A percentile compares a stretch with the other conserved stretches of the same genome.
These are phyloP conservation scores for Thera britannica DNA, from an alignment of 2,888 invertebrate genomes.

Conservation along the genomic window DNA sequence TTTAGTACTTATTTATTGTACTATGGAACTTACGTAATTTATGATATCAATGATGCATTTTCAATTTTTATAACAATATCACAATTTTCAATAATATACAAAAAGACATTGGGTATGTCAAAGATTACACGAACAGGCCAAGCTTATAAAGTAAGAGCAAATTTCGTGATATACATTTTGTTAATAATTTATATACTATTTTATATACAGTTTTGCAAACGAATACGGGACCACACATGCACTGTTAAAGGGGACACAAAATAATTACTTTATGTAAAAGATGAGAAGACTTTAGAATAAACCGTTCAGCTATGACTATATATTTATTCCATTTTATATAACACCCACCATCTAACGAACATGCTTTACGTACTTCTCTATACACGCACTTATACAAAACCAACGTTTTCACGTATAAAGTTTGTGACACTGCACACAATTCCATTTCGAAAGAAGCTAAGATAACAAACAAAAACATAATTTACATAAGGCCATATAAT, in stretches of 20 bases:
- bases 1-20: constrained; percentile 25
- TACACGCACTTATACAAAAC: constrained; percentile 66
- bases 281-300: constrained; percentile 64
- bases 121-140: constrained; percentile 80
- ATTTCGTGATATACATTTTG: constrained; percentile 65
- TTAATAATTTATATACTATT: constrained; percentile 58
- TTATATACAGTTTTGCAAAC: constrained; percentile 48
- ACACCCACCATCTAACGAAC: constrained; percentile 77
- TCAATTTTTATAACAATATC: constrained; percentile 82
- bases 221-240: constrained; percentile 62
- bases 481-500: constrained; percentile 83
- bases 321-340: constrained; percentile 64
- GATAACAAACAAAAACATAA: constrained; percentile 73
- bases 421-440: constrained; percentile 55
- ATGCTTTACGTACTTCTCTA: constrained; percentile 66
- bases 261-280: constrained; percentile 59
- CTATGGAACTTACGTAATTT: constrained; percentile 45
- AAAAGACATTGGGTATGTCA: constrained; percentile 75
- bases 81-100: constrained; percentile 85
- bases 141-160: constrained; percentile 77
- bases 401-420: constrained; percentile 56
- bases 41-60: constrained; percentile 69
- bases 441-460: constrained; percentile 74
- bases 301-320: constrained; percentile 65
- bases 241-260: constrained; percentile 67